Evolutionary conservation across 2,888 invertebrate genomes (phyloP).

Genomic region (Bembecia ichneumoniformis): DNA sequence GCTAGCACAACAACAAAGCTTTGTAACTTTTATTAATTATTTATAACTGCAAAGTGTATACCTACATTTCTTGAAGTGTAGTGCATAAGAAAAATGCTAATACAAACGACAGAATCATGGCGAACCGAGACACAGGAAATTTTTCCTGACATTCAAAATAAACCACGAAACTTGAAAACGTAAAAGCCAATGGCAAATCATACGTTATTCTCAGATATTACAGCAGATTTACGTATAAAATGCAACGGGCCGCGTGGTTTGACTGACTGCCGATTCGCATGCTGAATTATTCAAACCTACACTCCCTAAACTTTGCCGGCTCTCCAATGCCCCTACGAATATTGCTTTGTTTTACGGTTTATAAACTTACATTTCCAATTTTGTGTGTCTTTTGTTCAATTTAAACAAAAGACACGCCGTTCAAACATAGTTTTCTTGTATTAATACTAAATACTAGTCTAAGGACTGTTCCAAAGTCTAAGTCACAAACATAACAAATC

Average conservation of each 20-base stretch:
- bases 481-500: too few relatives aligned
- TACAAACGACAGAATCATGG: too few relatives aligned
- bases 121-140: too few relatives aligned
- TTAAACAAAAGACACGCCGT: too few relatives aligned
- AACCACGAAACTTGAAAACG: conserved; percentile 35
- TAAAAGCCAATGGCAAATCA: conserved; percentile 45
- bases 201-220: conserved; percentile 49
- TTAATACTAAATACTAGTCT: too few relatives aligned
- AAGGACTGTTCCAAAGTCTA: too few relatives aligned
- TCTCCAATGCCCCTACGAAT: conserved; percentile 32
- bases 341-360: conserved; percentile 61
- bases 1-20: too few relatives aligned
- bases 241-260: conserved; percentile 44
- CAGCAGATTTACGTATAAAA: conserved; percentile 55
- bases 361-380: conserved; percentile 32
- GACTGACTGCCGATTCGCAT: conserved; percentile 65
- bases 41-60: too few relatives aligned
- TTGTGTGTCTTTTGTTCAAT: neutral
- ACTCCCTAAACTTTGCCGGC: conserved; percentile 48
- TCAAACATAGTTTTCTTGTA: too few relatives aligned
- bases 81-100: too few relatives aligned
- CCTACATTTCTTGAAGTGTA: too few relatives aligned
- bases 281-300: conserved; percentile 64
- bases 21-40: too few relatives aligned
- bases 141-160: conserved; percentile 3